Conservation (phyloP, 2,797 vertebrate genomes). For the Hippopotamyrus pictus region DNA sequence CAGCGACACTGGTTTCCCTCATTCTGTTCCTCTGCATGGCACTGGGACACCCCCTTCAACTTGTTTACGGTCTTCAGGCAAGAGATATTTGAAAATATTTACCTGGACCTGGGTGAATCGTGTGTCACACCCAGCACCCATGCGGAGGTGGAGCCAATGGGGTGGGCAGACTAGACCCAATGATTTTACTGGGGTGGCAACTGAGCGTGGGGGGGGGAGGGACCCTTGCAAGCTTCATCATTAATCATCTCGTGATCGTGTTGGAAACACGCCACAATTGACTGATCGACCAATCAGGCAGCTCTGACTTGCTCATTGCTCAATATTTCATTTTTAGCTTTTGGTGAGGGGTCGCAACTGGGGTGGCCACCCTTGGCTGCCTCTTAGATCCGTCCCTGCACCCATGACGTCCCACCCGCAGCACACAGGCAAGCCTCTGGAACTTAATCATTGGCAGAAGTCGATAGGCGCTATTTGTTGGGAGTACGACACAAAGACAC, state of each 20-base stretch:
- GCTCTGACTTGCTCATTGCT: not conserved
- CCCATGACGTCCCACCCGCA: not conserved
- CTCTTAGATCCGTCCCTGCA: not conserved
- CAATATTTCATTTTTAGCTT: not conserved
- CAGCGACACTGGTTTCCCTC: not conserved
- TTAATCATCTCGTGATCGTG: not conserved
- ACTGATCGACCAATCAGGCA: not conserved
- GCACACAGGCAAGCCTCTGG: not conserved
- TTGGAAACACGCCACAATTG: not conserved
- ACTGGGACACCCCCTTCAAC: not conserved
- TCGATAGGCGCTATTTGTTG: not conserved
- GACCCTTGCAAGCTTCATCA: not conserved
- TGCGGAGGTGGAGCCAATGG: not conserved
- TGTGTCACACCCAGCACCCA: not conserved
- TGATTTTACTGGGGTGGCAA: not conserved
- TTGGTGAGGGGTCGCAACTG: not conserved
- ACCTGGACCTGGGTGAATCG: not conserved
- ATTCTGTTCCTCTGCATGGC: not conserved
- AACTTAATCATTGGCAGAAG: conserved; percentile 7
- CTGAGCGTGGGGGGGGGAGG: not conserved
- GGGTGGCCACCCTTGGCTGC: not conserved
- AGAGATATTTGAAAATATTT: conserved; percentile 6
- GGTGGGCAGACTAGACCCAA: not conserved
- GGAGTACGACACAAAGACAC: not conserved
- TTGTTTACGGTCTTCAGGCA: not conserved